These are phyloP conservation scores for Diabrotica virgifera DNA, from an alignment of 1,140 invertebrate species.

Conservation along the genomic window DNA sequence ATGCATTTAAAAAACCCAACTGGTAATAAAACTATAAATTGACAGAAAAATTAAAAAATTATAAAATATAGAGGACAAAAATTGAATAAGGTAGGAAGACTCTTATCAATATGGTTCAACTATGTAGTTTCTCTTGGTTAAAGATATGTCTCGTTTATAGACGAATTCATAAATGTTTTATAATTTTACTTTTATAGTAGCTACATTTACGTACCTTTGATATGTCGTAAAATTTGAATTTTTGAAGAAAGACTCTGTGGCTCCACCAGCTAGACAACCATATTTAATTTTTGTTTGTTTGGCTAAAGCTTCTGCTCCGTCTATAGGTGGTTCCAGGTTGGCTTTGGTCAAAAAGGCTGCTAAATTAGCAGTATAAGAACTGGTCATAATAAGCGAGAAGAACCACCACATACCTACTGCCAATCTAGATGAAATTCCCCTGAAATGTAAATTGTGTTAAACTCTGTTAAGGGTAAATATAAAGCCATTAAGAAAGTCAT, in stretches of 20 bases:
- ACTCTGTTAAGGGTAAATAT: too few species aligned
- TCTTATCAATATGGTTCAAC: too few species aligned
- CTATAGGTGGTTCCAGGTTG: slow-evolving; percentile 68
- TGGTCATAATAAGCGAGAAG: slow-evolving; percentile 92
- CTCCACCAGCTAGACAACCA: slow-evolving; percentile 63
- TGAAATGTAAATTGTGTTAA: slow-evolving; percentile 34
- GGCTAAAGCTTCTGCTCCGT: slow-evolving; percentile 81
- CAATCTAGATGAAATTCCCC: slow-evolving; percentile 71
- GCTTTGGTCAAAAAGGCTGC: slow-evolving; percentile 92
- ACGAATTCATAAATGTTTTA: too few species aligned
- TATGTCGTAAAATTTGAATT: slow-evolving; percentile 70
- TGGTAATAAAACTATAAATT: too few species aligned
- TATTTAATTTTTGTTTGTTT: slow-evolving; percentile 86
- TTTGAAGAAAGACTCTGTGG: slow-evolving; percentile 72
- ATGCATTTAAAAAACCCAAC: too few species aligned
- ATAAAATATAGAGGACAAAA: too few species aligned
- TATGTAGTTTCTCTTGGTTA: too few species aligned
- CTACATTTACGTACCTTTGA: slow-evolving; percentile 42
- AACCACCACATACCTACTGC: slow-evolving; percentile 93
- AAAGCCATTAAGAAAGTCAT: too few species aligned
- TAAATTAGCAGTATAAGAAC: slow-evolving; percentile 94
- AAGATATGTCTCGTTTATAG: too few species aligned
- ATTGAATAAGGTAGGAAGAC: too few species aligned
- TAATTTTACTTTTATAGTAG: too few species aligned
- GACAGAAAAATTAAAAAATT: too few species aligned